Conservation (phyloP, 2,113 vertebrate genomes). For the Pelusios castaneus region DNA sequence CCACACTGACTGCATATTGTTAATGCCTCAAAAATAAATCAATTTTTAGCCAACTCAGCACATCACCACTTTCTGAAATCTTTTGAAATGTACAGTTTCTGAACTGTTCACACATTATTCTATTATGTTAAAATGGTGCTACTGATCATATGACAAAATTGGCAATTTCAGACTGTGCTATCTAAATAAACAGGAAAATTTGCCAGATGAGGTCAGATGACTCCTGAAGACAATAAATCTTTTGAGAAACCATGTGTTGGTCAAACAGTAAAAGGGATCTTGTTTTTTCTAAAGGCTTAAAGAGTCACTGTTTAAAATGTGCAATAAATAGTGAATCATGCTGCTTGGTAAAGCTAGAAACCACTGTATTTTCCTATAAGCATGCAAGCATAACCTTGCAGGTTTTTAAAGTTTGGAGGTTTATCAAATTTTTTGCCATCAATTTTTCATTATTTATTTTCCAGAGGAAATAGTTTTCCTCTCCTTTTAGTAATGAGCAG, state of each 20-base stretch:
- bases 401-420: not conserved
- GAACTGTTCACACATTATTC: slow-evolving; percentile 21
- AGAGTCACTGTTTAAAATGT: not conserved
- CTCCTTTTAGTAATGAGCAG: not conserved
- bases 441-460: not conserved
- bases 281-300: slow-evolving; percentile 6
- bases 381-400: not conserved
- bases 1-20: not conserved
- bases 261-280: slow-evolving; percentile 11
- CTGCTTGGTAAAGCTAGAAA: not conserved
- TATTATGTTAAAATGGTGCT: slow-evolving; percentile 10
- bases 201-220: slow-evolving; percentile 60
- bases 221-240: slow-evolving; percentile 40
- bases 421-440: not conserved
- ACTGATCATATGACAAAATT: slow-evolving; percentile 44
- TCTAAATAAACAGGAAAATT: slow-evolving; percentile 58
- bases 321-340: not conserved
- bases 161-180: slow-evolving; percentile 20
- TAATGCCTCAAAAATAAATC: not conserved
- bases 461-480: not conserved
- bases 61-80: not conserved
- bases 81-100: not conserved
- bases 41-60: not conserved
- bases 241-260: slow-evolving; percentile 34
- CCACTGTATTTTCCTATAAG: not conserved